phyloP scores from a whole-genome alignment of 2,113 vertebrate genomes.

The Lepidothrix coronata region DNA sequence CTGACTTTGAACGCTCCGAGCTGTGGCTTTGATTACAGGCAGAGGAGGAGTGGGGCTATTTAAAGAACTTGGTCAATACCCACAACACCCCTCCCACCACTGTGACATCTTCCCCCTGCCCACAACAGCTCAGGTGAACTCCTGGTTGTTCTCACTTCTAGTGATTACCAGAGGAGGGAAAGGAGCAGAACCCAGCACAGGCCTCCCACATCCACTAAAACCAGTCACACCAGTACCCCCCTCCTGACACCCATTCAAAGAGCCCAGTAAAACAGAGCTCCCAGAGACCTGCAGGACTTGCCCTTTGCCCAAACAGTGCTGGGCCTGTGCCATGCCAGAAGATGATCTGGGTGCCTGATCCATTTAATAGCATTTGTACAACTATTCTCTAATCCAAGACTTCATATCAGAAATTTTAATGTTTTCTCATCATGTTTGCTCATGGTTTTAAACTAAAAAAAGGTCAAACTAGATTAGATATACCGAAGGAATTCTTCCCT shows the following conservation, averaged over 20 bases:
- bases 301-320: background rate
- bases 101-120: background rate
- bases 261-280: accelerated
- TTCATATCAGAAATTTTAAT: accelerated
- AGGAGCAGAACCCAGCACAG: background rate
- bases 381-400: background rate
- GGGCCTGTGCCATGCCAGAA: background rate
- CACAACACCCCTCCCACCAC: background rate
- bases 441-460: background rate
- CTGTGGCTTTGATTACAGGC: background rate
- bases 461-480: background rate
- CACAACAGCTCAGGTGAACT: background rate
- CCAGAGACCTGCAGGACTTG: background rate
- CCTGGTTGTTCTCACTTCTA: background rate
- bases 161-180: background rate
- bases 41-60: background rate
- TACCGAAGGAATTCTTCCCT: background rate
- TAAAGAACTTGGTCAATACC: background rate
- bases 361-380: accelerated
- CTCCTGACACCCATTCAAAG: background rate
- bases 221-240: background rate
- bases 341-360: background rate
- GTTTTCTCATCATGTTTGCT: background rate
- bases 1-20: slow-evolving; percentile 18
- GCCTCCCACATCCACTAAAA: background rate